phyloP scores from a whole-genome alignment of 2,888 invertebrate genomes.

The Euproctis similis region DNA sequence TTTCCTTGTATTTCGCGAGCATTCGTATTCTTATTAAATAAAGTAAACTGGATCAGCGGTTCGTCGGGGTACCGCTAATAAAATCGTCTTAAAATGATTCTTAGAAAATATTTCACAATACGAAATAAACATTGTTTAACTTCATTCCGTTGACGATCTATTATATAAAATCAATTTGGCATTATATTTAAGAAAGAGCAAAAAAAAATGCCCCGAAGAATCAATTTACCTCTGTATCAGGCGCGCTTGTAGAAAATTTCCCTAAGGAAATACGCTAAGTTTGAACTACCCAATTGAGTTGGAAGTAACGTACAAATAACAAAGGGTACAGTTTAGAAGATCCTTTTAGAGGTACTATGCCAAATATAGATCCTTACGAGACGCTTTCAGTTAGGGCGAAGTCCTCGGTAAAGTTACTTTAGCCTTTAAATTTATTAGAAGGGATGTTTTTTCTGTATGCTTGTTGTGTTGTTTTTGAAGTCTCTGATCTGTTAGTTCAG shows the following conservation, averaged over 20 bases:
- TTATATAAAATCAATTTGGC: conserved; percentile 4
- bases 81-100: too few species aligned
- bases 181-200: conserved; percentile 4
- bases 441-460: too few species aligned
- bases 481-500: too few species aligned
- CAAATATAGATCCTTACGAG: conserved; percentile 11
- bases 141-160: too few species aligned
- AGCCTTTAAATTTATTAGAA: conserved; percentile 5
- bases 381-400: conserved; percentile 10
- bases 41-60: too few species aligned
- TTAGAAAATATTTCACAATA: too few species aligned
- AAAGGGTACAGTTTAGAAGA: conserved; percentile 12
- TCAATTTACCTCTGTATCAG: conserved; percentile 21
- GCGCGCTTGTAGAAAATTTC: conserved; percentile 21
- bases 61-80: too few species aligned
- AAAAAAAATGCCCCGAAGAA: conserved; percentile 10
- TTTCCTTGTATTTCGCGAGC: too few species aligned
- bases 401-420: conserved; percentile 2
- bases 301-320: conserved; percentile 24
- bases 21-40: too few species aligned
- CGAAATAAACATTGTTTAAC: too few species aligned
- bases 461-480: too few species aligned
- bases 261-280: conserved; percentile 49
- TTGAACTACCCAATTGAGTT: conserved; percentile 45
- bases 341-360: conserved; percentile 6